Evolutionary conservation across 2,797 vertebrate species (phyloP).

Genomic region (Rhinella marina): DNA sequence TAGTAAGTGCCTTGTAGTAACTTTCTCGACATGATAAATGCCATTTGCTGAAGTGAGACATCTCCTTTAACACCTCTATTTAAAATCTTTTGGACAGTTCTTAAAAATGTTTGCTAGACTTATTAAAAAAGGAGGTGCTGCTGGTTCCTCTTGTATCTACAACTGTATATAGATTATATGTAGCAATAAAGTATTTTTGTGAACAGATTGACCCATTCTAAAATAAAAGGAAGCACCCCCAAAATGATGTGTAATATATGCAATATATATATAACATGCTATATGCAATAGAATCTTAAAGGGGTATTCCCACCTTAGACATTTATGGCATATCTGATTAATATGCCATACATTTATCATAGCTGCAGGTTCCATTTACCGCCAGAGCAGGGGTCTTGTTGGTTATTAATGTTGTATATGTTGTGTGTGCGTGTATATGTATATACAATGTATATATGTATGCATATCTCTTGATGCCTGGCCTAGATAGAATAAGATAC

Average conservation of each 20-base stretch:
- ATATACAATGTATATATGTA: background rate
- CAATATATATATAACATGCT: background rate
- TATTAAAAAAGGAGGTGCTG: conserved; percentile 41
- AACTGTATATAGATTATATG: background rate
- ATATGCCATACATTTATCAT: too few relatives aligned
- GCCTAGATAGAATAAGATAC: background rate
- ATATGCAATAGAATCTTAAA: background rate
- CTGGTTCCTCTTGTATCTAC: conserved; percentile 47
- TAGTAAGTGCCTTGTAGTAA: too few relatives aligned
- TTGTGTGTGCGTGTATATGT: background rate
- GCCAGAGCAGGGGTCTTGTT: background rate
- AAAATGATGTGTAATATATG: background rate
- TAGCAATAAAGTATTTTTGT: too few relatives aligned
- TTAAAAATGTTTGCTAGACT: too few relatives aligned
- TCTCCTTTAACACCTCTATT: too few relatives aligned
- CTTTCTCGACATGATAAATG: too few relatives aligned
- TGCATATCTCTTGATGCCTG: background rate
- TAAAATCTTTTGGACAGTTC: too few relatives aligned
- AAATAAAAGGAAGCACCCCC: background rate
- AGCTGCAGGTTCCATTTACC: too few relatives aligned
- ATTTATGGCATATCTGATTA: too few relatives aligned
- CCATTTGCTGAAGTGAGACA: too few relatives aligned
- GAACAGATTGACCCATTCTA: background rate
- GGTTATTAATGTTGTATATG: background rate
- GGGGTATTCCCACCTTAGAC: too few relatives aligned